Evolutionary conservation across 2,113 vertebrate species (phyloP).

Genomic region (Phasianus colchicus): DNA sequence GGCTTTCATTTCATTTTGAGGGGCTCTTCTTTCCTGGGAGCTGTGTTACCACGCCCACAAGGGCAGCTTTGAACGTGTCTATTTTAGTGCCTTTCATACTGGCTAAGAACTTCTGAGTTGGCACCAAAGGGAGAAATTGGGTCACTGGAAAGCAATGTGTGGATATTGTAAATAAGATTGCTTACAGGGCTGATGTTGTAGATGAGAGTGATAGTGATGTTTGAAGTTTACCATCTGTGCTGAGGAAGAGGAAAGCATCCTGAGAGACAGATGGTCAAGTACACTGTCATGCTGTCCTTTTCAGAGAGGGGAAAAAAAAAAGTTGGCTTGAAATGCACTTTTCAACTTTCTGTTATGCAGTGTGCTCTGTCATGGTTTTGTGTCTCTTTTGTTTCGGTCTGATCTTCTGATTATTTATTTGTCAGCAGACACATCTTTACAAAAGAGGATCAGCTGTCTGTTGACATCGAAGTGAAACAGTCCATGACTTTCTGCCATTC

Average conservation of each 20-base stretch:
- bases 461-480: background rate
- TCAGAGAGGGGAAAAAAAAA: background rate
- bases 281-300: background rate
- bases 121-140: constrained; percentile 14
- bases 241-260: constrained; percentile 1
- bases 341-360: background rate
- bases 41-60: background rate
- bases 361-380: background rate
- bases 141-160: constrained; percentile 21
- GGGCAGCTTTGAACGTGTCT: background rate
- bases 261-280: constrained; percentile 33
- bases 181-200: background rate
- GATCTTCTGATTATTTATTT: background rate
- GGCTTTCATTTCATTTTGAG: background rate
- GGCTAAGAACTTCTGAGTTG: constrained; percentile 11
- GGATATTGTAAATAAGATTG: background rate
- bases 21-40: background rate
- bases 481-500: background rate
- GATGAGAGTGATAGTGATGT: background rate
- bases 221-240: constrained; percentile 45
- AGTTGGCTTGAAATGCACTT: background rate
- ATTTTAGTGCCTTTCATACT: background rate
- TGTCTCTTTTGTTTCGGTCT: background rate
- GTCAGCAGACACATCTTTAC: background rate
- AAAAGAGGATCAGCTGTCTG: background rate